Percentiles rank a stretch among this genome's conserved stretches.
These are phyloP conservation scores for Caenorhabditis japonica DNA, from an alignment of 2,888 invertebrate genomes.

Conservation along the genomic window DNA sequence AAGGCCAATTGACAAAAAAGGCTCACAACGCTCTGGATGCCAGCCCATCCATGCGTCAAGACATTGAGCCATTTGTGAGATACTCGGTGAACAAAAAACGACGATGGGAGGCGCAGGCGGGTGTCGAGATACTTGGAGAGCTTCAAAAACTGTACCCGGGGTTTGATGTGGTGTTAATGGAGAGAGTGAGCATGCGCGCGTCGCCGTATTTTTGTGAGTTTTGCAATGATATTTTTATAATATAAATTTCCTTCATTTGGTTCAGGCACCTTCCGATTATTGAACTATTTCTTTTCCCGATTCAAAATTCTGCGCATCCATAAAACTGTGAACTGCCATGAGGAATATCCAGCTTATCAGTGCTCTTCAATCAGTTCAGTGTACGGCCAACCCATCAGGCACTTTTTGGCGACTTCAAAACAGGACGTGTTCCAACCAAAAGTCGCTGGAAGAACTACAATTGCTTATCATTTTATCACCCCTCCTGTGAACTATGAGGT, in stretches of 20 bases:
- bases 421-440: too few relatives aligned
- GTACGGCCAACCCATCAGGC: slow-evolving; percentile 21
- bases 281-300: background rate
- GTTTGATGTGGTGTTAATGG: slow-evolving; percentile 8
- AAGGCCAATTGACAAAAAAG: too few relatives aligned
- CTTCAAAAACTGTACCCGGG: background rate
- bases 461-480: slow-evolving; percentile 35
- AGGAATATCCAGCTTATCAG: too few relatives aligned
- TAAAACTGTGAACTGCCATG: too few relatives aligned
- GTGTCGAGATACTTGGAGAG: background rate
- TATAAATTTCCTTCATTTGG: too few relatives aligned
- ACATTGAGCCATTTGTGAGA: slow-evolving; percentile 8
- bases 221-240: too few relatives aligned
- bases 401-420: too few relatives aligned
- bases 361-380: slow-evolving; percentile 6
- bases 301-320: too few relatives aligned
- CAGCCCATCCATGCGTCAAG: too few relatives aligned
- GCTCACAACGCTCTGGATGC: too few relatives aligned
- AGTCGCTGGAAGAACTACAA: too few relatives aligned
- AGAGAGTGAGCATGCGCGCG: slow-evolving; percentile 2
- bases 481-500: slow-evolving; percentile 37
- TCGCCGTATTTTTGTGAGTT: slow-evolving; percentile 12
- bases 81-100: slow-evolving; percentile 17
- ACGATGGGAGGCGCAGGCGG: slow-evolving; percentile 15
- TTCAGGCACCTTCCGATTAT: too few relatives aligned